Percentiles rank a stretch among this genome's conserved stretches.
Evolutionary conservation across 1,140 invertebrate genomes (phyloP).

Genomic region (Drosophila arawakana): DNA sequence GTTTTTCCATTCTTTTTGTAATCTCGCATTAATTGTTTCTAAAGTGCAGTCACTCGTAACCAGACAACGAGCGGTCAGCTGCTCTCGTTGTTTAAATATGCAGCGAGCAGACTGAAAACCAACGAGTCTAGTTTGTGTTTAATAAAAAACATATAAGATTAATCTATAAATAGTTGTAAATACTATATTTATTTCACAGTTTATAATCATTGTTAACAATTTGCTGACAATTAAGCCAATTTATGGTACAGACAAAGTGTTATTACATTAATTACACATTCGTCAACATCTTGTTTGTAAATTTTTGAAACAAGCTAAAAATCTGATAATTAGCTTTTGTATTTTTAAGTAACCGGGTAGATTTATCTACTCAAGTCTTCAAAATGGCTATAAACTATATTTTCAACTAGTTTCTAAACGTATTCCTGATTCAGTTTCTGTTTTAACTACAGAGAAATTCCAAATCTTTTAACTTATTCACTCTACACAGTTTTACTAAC

Average conservation of each 20-base stretch:
- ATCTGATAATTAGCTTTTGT: not conserved
- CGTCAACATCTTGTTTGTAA: conserved; percentile 6
- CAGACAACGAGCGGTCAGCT: conserved; percentile 25
- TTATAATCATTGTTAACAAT: not conserved
- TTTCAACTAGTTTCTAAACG: conserved; percentile 1
- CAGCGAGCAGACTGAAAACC: conserved; percentile 4
- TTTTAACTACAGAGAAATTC: conserved; percentile 9
- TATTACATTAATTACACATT: not conserved
- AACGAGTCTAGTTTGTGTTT: conserved; percentile 4
- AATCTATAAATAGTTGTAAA: too few species aligned
- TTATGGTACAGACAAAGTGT: not conserved
- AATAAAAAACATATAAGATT: not conserved
- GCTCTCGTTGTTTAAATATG: conserved; percentile 6
- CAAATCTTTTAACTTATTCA: conserved; percentile 8
- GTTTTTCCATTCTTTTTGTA: conserved; percentile 30
- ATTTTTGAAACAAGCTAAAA: conserved; percentile 5
- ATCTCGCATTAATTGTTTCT: conserved; percentile 61
- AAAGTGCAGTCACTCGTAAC: conserved; percentile 75
- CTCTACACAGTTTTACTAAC: conserved; percentile 6
- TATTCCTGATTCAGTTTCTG: not conserved
- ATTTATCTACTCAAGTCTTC: conserved; percentile 1
- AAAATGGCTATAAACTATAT: conserved; percentile 8
- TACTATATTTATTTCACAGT: not conserved
- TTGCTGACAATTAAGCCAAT: not conserved
- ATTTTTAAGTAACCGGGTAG: not conserved